Conservation (phyloP, 2,797 vertebrate genomes). For the Neopelma chrysocephalum region DNA sequence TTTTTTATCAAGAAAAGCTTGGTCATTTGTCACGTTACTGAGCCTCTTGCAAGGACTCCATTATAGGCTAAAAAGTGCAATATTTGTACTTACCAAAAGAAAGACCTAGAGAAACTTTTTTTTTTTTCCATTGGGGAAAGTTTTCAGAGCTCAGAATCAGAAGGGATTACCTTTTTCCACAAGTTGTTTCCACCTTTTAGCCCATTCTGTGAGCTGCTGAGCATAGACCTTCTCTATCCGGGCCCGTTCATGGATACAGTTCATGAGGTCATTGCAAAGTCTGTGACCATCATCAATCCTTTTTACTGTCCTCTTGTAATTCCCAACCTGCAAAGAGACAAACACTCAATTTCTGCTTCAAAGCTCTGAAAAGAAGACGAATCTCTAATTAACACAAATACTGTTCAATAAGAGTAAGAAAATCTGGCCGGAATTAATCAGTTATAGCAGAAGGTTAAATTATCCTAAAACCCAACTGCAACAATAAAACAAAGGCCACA, state of each 20-base stretch:
- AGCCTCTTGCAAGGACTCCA: neutral
- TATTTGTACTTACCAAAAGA: conserved; percentile 12
- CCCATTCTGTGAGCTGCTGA: conserved; percentile 96
- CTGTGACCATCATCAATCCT: conserved; percentile 94
- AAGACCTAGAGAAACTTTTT: neutral
- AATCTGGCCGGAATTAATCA: neutral
- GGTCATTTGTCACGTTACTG: neutral
- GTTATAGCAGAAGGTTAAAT: neutral
- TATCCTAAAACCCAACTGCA: neutral
- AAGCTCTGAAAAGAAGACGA: neutral
- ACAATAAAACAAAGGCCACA: neutral
- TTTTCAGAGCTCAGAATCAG: neutral
- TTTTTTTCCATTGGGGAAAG: neutral
- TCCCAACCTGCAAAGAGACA: conserved; percentile 84
- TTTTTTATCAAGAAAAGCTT: neutral
- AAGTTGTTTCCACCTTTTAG: conserved; percentile 93
- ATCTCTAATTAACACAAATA: neutral
- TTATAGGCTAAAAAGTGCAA: neutral
- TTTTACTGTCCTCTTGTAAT: conserved; percentile 94
- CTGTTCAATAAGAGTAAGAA: neutral
- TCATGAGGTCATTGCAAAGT: conserved; percentile 92
- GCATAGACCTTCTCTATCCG: conserved; percentile 95
- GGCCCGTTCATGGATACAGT: conserved; percentile 92
- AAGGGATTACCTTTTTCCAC: conserved; percentile 89
- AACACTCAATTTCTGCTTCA: neutral